Percentiles rank a stretch among this genome's conserved stretches.
phyloP scores from a whole-genome alignment of 37 sponge, comb jelly and placozoan species.

The Amphimedon queenslandica region DNA sequence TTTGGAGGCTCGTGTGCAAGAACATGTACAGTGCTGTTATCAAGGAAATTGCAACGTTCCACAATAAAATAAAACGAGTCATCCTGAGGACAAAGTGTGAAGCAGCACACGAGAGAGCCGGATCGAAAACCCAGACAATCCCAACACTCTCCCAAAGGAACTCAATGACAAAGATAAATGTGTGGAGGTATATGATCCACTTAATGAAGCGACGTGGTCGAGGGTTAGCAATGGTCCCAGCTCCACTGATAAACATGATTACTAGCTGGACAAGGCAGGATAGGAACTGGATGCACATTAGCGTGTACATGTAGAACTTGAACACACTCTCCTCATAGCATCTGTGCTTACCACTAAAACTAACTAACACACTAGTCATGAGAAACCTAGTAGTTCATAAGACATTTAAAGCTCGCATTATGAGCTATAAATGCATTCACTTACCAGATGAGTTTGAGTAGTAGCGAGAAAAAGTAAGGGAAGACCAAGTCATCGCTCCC shows the following conservation, averaged over 20 bases:
- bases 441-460: constrained; percentile 48
- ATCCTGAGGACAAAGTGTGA: constrained; percentile 28
- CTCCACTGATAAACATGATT: constrained; percentile 31
- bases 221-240: constrained; percentile 65
- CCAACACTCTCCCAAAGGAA: constrained; percentile 68
- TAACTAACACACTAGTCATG: constrained; percentile 21
- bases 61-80: constrained; percentile 31
- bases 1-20: constrained; percentile 20
- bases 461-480: constrained; percentile 35
- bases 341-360: constrained; percentile 9
- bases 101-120: constrained; percentile 39
- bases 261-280: constrained; percentile 30
- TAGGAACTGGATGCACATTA: constrained; percentile 27
- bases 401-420: no score
- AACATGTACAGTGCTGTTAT: constrained; percentile 28
- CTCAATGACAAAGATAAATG: constrained; percentile 23
- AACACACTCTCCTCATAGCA: constrained; percentile 49
- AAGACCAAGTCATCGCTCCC: constrained; percentile 76
- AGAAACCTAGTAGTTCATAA: no score
- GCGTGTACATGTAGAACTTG: constrained; percentile 46
- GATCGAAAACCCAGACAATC: constrained; percentile 67
- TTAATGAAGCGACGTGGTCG: constrained; percentile 38
- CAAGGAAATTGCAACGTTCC: constrained; percentile 39
- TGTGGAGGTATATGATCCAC: constrained; percentile 36
- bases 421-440: no score